Conservation (phyloP, 2,113 vertebrate genomes). For the Melospiza georgiana region DNA sequence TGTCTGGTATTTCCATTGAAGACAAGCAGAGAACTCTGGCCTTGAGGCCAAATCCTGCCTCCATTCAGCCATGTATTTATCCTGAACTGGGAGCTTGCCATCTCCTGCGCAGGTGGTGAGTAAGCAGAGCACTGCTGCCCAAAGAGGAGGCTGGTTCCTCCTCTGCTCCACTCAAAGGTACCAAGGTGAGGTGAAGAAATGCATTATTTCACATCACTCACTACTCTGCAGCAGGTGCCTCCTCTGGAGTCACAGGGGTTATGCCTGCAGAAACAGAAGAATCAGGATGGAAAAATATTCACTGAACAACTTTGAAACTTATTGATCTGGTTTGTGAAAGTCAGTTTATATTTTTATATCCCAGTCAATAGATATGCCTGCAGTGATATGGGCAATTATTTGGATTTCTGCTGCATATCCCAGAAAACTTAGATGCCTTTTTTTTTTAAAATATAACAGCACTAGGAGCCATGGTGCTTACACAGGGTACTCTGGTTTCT, state of each 20-base stretch:
- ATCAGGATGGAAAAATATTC: neutral
- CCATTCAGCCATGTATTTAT: neutral
- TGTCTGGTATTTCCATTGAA: conserved; percentile 12
- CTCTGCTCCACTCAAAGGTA: conserved; percentile 38
- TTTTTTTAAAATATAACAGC: neutral
- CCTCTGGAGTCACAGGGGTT: neutral
- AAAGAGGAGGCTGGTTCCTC: conserved; percentile 48
- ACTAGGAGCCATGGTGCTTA: neutral
- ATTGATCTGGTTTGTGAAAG: neutral
- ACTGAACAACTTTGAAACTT: neutral
- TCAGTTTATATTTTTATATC: neutral
- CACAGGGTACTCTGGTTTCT: neutral
- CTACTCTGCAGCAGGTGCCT: neutral
- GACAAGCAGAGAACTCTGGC: neutral
- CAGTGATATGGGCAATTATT: neutral
- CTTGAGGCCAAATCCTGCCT: neutral
- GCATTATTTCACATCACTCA: conserved; percentile 32
- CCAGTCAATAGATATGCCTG: neutral
- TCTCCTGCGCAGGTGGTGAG: conserved; percentile 21
- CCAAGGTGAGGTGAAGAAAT: conserved; percentile 30
- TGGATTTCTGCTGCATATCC: neutral
- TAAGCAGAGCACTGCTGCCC: conserved; percentile 17
- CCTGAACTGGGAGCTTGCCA: conserved; percentile 36
- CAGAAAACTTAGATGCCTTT: neutral
- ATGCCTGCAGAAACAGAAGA: neutral